Evolutionary conservation across 2,888 invertebrate genomes (phyloP).

Genomic region (Trimorus sp.): DNA sequence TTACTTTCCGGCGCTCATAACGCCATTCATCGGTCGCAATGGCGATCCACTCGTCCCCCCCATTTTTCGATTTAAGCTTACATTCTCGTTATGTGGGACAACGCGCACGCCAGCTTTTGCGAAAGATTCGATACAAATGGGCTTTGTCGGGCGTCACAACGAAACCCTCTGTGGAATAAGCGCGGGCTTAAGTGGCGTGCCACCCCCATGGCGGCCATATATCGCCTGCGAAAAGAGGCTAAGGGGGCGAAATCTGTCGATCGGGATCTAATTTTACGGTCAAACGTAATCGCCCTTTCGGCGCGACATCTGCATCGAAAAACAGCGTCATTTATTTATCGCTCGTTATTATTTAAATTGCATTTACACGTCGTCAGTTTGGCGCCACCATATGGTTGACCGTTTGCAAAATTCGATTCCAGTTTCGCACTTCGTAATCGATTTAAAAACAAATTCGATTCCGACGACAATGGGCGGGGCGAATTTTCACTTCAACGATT

Average conservation of each 20-base stretch:
- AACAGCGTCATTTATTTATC: conserved; percentile 20
- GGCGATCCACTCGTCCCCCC: conserved; percentile 56
- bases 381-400: conserved; percentile 15
- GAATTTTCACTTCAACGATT: too few relatives aligned
- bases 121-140: conserved; percentile 66
- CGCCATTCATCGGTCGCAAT: conserved; percentile 51
- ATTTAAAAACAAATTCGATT: too few relatives aligned
- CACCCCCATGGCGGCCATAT: conserved; percentile 58
- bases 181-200: conserved; percentile 67
- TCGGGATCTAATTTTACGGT: conserved; percentile 67
- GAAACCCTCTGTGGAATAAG: conserved; percentile 65
- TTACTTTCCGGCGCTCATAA: conserved; percentile 34
- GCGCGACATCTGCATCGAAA: conserved; percentile 53
- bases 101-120: conserved; percentile 63
- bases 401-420: too few relatives aligned
- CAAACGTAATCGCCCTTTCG: conserved; percentile 66
- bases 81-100: conserved; percentile 64
- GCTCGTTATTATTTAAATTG: conserved; percentile 32
- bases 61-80: conserved; percentile 63
- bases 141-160: conserved; percentile 64
- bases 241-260: conserved; percentile 64
- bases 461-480: too few relatives aligned
- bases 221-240: conserved; percentile 59
- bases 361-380: conserved; percentile 6
- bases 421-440: too few relatives aligned